Evolutionary conservation across 2,888 invertebrate genomes (phyloP).

Genomic region (Mesopsocus fuscifrons): DNA sequence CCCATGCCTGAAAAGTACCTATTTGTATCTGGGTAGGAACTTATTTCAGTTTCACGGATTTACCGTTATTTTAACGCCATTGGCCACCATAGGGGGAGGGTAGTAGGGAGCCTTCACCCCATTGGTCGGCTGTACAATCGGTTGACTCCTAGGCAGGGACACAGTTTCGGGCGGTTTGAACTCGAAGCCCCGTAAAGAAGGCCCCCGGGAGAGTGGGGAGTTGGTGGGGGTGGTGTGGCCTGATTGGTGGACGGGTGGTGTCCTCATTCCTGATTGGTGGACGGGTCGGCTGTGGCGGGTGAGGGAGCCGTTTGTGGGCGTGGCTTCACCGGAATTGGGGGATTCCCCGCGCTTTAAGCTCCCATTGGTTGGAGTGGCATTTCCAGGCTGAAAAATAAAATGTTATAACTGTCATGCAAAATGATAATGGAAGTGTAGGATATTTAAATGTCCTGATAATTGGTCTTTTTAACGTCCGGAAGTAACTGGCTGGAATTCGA

Average conservation of each 20-base stretch:
- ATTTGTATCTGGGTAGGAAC: no score
- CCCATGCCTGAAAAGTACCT: no score
- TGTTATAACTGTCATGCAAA: background rate
- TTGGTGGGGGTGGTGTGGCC: constrained; percentile 28
- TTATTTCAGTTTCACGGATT: no score
- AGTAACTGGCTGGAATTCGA: no score
- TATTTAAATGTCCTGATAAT: no score
- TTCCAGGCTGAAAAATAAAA: background rate
- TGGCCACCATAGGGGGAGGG: constrained; percentile 22
- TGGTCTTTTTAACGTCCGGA: no score
- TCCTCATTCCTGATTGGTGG: constrained; percentile 16
- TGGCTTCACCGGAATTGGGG: constrained; percentile 1
- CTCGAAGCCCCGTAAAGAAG: constrained; percentile 15
- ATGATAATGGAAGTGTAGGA: no score
- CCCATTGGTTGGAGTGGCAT: constrained; percentile 10
- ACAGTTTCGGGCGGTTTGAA: constrained; percentile 24
- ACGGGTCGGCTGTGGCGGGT: constrained; percentile 11
- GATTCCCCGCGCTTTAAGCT: constrained; percentile 12
- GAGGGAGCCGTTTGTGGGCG: background rate
- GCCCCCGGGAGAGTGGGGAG: constrained; percentile 20
- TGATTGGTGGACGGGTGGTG: constrained; percentile 23
- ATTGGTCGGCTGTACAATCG: constrained; percentile 16
- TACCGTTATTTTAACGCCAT: no score
- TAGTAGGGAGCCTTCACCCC: constrained; percentile 21
- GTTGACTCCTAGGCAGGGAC: constrained; percentile 15